These are phyloP conservation scores for Silurus glanis DNA, from an alignment of 2,113 vertebrate genomes.

Conservation along the genomic window DNA sequence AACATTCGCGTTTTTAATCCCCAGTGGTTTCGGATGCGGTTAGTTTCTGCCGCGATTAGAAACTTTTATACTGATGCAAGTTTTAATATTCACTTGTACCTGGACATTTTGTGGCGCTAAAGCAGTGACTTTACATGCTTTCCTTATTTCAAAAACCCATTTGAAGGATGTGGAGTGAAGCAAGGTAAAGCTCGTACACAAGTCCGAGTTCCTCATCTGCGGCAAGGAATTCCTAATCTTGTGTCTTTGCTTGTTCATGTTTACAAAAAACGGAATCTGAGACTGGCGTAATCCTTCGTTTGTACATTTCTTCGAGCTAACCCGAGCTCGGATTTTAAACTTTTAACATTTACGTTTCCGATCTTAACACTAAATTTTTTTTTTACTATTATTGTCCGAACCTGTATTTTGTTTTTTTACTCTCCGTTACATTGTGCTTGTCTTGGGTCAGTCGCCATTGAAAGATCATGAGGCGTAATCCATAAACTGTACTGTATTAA, in stretches of 20 bases:
- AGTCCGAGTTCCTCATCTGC: slow-evolving; percentile 7
- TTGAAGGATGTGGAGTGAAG: neutral
- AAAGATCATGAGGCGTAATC: neutral
- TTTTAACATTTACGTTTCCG: neutral
- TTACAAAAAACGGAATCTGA: slow-evolving; percentile 32
- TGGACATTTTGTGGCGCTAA: neutral
- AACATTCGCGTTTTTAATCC: neutral
- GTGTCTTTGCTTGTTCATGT: slow-evolving; percentile 8
- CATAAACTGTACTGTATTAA: neutral
- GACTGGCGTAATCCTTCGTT: slow-evolving; percentile 14
- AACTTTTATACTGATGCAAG: neutral
- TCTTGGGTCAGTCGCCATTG: neutral
- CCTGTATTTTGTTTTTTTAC: neutral
- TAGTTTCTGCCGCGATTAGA: too few species aligned
- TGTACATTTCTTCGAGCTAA: neutral
- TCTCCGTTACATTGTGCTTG: neutral
- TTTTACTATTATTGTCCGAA: neutral
- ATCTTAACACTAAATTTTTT: slow-evolving; percentile 25
- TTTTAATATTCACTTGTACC: neutral
- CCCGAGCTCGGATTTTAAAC: neutral
- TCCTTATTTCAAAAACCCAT: neutral
- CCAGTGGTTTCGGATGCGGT: neutral
- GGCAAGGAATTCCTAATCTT: neutral
- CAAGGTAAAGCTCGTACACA: neutral
- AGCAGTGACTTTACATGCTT: neutral